Percentiles rank a stretch among this genome's conserved stretches.
These are phyloP conservation scores for Drosophila seclusa DNA, from an alignment of 2,888 invertebrate species.

Conservation along the genomic window DNA sequence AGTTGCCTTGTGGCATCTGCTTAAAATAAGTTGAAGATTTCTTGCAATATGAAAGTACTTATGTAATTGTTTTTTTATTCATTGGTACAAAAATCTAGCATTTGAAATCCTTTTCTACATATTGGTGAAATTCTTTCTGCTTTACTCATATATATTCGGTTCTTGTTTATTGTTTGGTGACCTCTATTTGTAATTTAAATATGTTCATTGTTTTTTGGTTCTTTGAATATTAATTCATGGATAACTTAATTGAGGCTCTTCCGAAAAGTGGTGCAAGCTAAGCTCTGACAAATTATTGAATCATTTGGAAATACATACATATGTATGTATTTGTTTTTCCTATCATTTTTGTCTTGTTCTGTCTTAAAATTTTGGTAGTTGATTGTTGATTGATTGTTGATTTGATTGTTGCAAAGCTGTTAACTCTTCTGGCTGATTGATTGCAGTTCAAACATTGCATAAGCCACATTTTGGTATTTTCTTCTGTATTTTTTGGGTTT, in stretches of 20 bases:
- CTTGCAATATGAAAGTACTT: background rate
- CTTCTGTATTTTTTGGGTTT: background rate
- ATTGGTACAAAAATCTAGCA: background rate
- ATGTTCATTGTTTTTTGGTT: background rate
- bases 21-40: background rate
- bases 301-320: background rate
- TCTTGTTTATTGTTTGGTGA: background rate
- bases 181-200: background rate
- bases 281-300: background rate
- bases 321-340: background rate
- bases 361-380: background rate
- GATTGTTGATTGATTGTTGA: background rate
- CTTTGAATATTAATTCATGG: background rate
- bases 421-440: background rate
- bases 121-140: background rate
- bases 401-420: background rate
- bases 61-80: background rate
- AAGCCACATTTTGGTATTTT: background rate
- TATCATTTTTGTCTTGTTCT: background rate
- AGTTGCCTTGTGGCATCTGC: conserved; percentile 8
- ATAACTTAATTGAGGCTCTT: background rate
- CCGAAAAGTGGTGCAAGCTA: background rate
- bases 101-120: background rate
- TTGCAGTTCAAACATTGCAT: background rate
- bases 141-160: background rate